These are phyloP conservation scores for Aporophyla lueneburgensis DNA, from an alignment of 2,888 invertebrate species.

Conservation along the genomic window DNA sequence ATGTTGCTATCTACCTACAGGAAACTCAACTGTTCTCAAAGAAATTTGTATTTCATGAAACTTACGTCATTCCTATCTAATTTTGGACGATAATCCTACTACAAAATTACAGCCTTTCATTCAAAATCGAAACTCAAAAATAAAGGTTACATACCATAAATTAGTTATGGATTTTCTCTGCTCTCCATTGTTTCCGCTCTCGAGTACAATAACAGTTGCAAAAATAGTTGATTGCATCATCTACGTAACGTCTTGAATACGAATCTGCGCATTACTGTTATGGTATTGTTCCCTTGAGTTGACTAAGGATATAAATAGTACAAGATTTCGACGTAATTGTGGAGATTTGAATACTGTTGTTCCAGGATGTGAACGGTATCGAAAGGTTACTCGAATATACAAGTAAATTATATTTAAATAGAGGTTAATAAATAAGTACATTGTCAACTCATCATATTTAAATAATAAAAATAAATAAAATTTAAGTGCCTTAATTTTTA, in stretches of 20 bases:
- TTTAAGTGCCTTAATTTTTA: too few species aligned
- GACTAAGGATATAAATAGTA: conserved; percentile 11
- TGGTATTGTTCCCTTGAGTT: conserved; percentile 47
- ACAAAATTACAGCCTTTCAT: neutral
- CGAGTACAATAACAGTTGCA: conserved; percentile 42
- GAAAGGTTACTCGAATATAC: conserved; percentile 60
- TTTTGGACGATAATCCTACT: neutral
- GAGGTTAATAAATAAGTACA: conserved; percentile 29
- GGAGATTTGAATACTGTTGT: neutral
- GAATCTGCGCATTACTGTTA: conserved; percentile 55
- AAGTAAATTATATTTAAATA: conserved; percentile 48
- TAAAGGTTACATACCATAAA: conserved; percentile 4
- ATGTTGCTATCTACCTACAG: neutral
- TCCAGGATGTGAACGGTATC: conserved; percentile 62
- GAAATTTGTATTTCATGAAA: neutral
- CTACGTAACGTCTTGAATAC: conserved; percentile 53
- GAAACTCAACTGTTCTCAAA: neutral
- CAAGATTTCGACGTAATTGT: conserved; percentile 1
- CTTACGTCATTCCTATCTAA: neutral
- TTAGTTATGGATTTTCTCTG: conserved; percentile 34
- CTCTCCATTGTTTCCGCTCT: conserved; percentile 40
- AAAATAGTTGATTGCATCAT: conserved; percentile 61
- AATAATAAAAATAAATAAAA: too few species aligned
- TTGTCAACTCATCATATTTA: neutral
- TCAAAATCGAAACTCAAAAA: neutral